A percentile compares a stretch with the other conserved stretches of the same genome.
These are phyloP conservation scores for Corythornis madagascariensis DNA, from an alignment of 2,113 vertebrate species.

Conservation along the genomic window DNA sequence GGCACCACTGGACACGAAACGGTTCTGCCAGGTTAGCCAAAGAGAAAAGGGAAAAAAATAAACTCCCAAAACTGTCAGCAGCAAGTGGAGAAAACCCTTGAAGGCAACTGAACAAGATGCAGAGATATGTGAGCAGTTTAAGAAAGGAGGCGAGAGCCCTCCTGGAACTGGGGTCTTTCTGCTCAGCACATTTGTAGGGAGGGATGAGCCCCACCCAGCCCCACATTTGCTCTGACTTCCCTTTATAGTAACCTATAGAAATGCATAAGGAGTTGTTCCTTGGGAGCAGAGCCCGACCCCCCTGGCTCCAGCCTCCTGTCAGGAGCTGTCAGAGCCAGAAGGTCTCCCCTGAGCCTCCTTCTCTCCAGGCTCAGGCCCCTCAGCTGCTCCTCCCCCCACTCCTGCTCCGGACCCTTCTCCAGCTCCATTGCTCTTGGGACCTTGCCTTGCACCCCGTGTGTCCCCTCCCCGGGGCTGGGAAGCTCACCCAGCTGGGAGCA, in stretches of 20 bases:
- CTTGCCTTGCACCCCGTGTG: background rate
- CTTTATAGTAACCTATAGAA: background rate
- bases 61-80: background rate
- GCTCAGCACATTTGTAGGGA: background rate
- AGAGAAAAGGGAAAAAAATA: background rate
- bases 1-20: constrained; percentile 81
- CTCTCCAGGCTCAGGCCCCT: too few species aligned
- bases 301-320: too few species aligned
- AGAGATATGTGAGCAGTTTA: rapidly evolving
- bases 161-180: background rate
- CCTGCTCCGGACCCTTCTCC: background rate
- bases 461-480: background rate
- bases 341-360: too few species aligned
- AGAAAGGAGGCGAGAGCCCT: background rate
- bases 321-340: too few species aligned
- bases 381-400: too few species aligned
- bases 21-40: constrained; percentile 68
- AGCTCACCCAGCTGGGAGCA: background rate
- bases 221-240: background rate
- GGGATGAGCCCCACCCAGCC: background rate
- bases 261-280: background rate
- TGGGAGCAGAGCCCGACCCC: too few species aligned
- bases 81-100: background rate
- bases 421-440: too few species aligned
- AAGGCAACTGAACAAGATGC: rapidly evolving